These are phyloP conservation scores for Bagarius yarrelli DNA, from an alignment of 2,113 vertebrate genomes.

Conservation along the genomic window DNA sequence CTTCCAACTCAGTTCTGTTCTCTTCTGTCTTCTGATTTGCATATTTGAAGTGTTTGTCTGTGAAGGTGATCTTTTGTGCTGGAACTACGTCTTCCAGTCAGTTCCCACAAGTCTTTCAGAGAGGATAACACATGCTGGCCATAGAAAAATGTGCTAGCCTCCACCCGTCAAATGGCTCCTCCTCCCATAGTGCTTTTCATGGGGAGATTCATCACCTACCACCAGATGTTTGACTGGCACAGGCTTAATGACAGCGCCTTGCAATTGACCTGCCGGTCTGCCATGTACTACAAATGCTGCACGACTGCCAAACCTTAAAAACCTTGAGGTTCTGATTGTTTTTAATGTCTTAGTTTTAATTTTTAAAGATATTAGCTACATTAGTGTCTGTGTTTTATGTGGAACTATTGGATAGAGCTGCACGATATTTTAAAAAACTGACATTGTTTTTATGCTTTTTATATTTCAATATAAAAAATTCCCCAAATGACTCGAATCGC, in stretches of 20 bases:
- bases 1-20: not conserved
- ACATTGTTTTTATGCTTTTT: no score
- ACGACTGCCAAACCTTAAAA: conserved; percentile 52
- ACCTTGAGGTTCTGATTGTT: conserved; percentile 49
- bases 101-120: conserved; percentile 43
- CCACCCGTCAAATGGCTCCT: conserved; percentile 29
- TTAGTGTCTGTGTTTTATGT: conserved; percentile 18
- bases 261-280: conserved; percentile 68
- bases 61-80: conserved; percentile 32
- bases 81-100: conserved; percentile 54
- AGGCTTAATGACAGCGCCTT: conserved; percentile 71
- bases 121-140: conserved; percentile 39
- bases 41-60: conserved; percentile 32
- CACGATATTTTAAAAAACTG: no score
- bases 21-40: conserved; percentile 10
- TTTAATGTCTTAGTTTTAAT: not conserved
- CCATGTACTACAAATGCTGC: conserved; percentile 62
- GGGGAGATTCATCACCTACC: conserved; percentile 73
- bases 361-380: conserved; percentile 4
- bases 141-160: conserved; percentile 27
- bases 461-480: no score
- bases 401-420: no score
- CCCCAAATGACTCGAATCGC: no score
- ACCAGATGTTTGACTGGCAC: conserved; percentile 73
- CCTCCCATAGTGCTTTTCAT: conserved; percentile 54